phyloP scores from a whole-genome alignment of 2,113 vertebrate genomes.

The Leptosomus discolor region DNA sequence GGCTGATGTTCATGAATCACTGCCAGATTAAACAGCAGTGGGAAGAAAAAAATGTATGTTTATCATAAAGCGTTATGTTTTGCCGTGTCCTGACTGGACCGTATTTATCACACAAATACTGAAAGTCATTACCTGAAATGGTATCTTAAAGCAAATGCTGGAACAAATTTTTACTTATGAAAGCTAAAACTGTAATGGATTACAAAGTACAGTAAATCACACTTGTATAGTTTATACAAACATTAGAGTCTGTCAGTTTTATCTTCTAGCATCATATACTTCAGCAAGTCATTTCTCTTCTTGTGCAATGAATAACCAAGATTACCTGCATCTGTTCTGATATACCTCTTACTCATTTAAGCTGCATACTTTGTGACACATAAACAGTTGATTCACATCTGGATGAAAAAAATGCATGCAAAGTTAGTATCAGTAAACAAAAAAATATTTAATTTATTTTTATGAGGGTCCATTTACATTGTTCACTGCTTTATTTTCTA shows the following conservation, averaged over 20 bases:
- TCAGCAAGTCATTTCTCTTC: conserved; percentile 26
- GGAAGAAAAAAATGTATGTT: background rate
- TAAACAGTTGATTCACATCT: background rate
- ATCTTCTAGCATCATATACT: conserved; percentile 20
- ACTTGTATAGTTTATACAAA: conserved; percentile 11
- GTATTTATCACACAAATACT: background rate
- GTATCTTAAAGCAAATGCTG: background rate
- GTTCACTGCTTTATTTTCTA: background rate
- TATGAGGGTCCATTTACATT: background rate
- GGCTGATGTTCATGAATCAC: background rate
- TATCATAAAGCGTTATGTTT: background rate
- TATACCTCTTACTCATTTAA: background rate
- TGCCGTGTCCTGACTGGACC: background rate
- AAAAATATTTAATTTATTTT: background rate
- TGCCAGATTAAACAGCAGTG: background rate
- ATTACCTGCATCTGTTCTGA: background rate
- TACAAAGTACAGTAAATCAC: background rate
- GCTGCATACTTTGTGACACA: background rate
- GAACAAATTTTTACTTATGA: background rate
- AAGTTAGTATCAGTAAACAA: background rate
- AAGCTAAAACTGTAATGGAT: background rate
- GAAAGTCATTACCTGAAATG: background rate
- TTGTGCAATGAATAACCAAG: background rate
- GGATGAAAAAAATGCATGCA: background rate
- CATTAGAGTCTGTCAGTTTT: conserved; percentile 31